Evolutionary conservation across 2,888 invertebrate genomes (phyloP).

Genomic region (Tanypteryx hageni): DNA sequence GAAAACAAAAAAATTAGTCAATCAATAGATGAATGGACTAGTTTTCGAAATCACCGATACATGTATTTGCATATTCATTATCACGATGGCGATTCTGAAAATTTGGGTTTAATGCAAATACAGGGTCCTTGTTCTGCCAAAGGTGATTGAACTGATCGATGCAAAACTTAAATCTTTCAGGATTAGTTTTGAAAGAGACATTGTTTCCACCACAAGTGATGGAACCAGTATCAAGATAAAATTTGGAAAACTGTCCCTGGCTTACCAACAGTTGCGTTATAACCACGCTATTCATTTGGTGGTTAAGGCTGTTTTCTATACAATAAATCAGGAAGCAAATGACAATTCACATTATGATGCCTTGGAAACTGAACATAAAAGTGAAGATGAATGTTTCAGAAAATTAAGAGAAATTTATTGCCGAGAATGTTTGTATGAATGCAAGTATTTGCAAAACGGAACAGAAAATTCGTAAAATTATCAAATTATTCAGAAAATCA

Average conservation of each 20-base stretch:
- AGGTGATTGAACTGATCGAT: background rate
- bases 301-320: background rate
- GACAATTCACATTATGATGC: background rate
- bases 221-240: background rate
- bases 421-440: too few species aligned
- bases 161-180: background rate
- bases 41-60: too few species aligned
- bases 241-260: background rate
- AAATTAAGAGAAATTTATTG: too few species aligned
- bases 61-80: too few species aligned
- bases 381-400: too few species aligned
- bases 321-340: background rate
- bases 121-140: too few species aligned
- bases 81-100: too few species aligned
- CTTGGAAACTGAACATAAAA: background rate
- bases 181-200: background rate
- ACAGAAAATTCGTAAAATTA: background rate
- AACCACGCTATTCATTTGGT: background rate
- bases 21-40: too few species aligned
- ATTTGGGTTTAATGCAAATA: too few species aligned
- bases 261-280: background rate
- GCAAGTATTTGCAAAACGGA: too few species aligned
- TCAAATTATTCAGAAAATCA: background rate
- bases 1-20: too few species aligned
- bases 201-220: background rate